Evolutionary conservation across 2,888 invertebrate genomes (phyloP), one percentile per base, ranked within the genome.

Genomic region (Spatulosminthurus flaviceps): DNA sequence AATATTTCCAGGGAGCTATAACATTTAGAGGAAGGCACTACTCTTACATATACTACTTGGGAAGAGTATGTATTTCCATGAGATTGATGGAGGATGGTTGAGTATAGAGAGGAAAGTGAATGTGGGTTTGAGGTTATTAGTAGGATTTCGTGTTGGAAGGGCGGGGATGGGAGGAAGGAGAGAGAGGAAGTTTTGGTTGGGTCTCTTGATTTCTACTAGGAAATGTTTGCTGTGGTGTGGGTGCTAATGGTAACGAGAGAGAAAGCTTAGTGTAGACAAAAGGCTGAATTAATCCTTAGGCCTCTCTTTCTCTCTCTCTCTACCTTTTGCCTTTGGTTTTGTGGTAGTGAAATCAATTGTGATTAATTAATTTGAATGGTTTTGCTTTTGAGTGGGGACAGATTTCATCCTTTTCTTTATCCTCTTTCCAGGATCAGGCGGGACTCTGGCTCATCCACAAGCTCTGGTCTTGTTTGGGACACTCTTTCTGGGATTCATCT

Each of bases 341-440:
- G 71, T 22, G 71, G 71, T 22, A 64, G 64, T 29, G 61, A 75
- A 64, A 75, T 75, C 75, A 75, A 75, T 51, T 75, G 75, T 75
- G 64, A 75, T 75, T 75, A 75, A 75, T 75, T 75, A 75, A 75
- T 75, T 75, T 75, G 0, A 61, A 64, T 75, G 75, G 64, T 28
- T 26, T 71, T 26, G 7, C 60, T 73, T 24, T 73, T 34, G 21
- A 42, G 26, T 66, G 67, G 29, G 34, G 51, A 51, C 19, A 51
- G 51, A 51, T 51, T 64, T 64, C 19, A 64, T 64, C 24, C 64
- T n/a, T 60, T 60, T 60, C 19, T 24, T 51, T 51, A 51, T 51
- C 51, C n/a, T 51, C 51, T 51, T 51, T 19, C 2, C 51, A 51
- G 51, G 51, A 19, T 51, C 51, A 19, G 51, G n/a, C 9, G 4